Base-by-base conservation (phyloP, 2,113 vertebrate species). In the Ctenodactylus gundi region DNA sequence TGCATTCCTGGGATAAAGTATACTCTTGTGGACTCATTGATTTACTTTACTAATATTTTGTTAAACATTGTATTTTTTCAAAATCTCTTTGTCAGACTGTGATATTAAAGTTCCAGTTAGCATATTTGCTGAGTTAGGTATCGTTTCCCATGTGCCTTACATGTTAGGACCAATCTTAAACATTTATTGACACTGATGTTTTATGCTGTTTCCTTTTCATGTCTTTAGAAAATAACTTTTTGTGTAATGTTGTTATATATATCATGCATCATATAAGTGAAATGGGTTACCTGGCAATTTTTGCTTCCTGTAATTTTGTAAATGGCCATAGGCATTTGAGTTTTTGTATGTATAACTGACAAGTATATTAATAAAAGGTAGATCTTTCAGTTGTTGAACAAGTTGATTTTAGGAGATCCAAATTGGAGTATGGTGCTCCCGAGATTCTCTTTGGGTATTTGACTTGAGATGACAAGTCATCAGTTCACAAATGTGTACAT, bases 131-230 rank as follows among this genome's bases (percentile, higher is more conserved):
- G 14, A 72, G 29, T 51, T 93, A 18, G 41, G 31, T 65, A 80
- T 55, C 82, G 4, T 51, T 81, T 90, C 13, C 8, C 29, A 70
- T 27, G 46, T 93, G 11, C 3, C 31, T 46, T 92, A 78, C 83
- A 87, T 75, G 85, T 92, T 86, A 75, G n/a, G 15, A 51, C 82
- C 70, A 82, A 85, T 64, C 15, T 68, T 90, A 83, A 85, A 68
- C 58, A 76, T n/a, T 91, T 83, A 62, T 88, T 34, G 8, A 53
- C 72, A 46, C 29, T 6, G 7, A n/a, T 72, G 76, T 80, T 72
- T 73, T 17, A 17, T 20, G 65, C 36, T 85, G 7, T 93, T 91
- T 65, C 7, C 5, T 85, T 95, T 93, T 21, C 23, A 76, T 53
- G 11, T 72, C 18, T 4, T 78, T 57, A 70, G 46, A 3, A 73